These are phyloP conservation scores for Epizoanthus rinbou DNA, from an alignment of 92 coral and sea anemone species.

Conservation along the genomic window DNA sequence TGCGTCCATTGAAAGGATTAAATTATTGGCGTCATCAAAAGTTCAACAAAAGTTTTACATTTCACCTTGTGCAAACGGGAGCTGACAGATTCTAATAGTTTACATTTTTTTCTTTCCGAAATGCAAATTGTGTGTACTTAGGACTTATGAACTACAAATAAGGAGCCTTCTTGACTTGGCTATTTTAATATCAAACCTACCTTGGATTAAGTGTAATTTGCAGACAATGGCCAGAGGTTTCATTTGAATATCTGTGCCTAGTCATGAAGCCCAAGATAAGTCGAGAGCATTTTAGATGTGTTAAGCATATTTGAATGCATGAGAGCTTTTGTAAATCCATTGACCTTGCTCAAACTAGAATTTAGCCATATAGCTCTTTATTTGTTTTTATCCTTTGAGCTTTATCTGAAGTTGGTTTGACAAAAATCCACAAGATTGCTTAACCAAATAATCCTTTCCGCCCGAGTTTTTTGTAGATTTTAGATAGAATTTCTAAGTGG, in stretches of 20 bases:
- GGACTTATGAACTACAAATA: constrained; percentile 77
- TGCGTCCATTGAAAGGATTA: constrained; percentile 82
- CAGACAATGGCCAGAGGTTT: constrained; percentile 65
- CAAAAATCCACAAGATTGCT: constrained; percentile 40
- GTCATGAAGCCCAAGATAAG: neutral
- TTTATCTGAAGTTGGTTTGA: constrained; percentile 41
- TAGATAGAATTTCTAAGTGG: constrained; percentile 39
- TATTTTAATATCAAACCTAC: constrained; percentile 39
- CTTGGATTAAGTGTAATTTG: constrained; percentile 82
- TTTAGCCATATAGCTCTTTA: neutral
- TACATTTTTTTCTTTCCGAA: constrained; percentile 92
- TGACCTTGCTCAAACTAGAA: constrained; percentile 39
- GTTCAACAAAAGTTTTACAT: constrained; percentile 84
- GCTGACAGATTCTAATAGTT: constrained; percentile 88
- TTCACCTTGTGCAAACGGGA: constrained; percentile 83
- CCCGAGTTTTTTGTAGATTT: constrained; percentile 17
- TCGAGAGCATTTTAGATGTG: constrained; percentile 69
- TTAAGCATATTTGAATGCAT: constrained; percentile 56
- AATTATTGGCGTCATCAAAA: constrained; percentile 77
- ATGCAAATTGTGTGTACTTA: constrained; percentile 88
- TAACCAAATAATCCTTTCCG: constrained; percentile 41
- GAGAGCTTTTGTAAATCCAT: constrained; percentile 27
- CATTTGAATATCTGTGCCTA: constrained; percentile 45
- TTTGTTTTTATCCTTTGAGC: constrained; percentile 36
- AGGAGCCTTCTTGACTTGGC: constrained; percentile 60